phyloP scores from a whole-genome alignment of 2,113 vertebrate species.

The Himantopus leucocephalus region DNA sequence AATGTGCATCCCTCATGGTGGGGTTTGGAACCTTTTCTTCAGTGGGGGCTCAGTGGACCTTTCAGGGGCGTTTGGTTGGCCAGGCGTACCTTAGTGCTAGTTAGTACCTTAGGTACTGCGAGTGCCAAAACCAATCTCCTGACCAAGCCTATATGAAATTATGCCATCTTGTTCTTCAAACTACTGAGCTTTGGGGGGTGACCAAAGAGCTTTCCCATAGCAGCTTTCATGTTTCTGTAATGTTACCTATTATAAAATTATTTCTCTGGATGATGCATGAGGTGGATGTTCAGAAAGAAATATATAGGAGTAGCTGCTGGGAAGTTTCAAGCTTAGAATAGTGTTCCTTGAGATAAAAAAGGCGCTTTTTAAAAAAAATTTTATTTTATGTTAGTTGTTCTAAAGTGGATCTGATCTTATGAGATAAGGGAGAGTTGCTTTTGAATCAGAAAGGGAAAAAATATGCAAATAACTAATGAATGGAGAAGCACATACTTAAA shows the following conservation, averaged over 20 bases:
- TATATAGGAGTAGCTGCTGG: background rate
- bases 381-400: background rate
- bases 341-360: background rate
- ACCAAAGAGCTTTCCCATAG: background rate
- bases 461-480: background rate
- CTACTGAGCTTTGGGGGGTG: background rate
- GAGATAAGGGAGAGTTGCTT: background rate
- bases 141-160: background rate
- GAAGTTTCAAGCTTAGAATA: background rate
- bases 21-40: background rate
- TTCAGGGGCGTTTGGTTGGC: background rate
- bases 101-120: background rate
- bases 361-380: background rate
- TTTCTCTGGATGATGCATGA: background rate
- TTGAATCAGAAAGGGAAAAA: background rate
- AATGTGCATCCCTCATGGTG: background rate
- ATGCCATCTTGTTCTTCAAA: background rate
- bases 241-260: background rate
- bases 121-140: background rate
- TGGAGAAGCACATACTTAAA: background rate
- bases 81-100: background rate
- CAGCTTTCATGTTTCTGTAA: background rate
- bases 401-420: background rate
- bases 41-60: background rate
- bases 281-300: background rate